Percentiles rank a stretch among this genome's conserved stretches.
Evolutionary conservation across 2,113 vertebrate genomes (phyloP).

Genomic region (Oreochromis tanganicae): DNA sequence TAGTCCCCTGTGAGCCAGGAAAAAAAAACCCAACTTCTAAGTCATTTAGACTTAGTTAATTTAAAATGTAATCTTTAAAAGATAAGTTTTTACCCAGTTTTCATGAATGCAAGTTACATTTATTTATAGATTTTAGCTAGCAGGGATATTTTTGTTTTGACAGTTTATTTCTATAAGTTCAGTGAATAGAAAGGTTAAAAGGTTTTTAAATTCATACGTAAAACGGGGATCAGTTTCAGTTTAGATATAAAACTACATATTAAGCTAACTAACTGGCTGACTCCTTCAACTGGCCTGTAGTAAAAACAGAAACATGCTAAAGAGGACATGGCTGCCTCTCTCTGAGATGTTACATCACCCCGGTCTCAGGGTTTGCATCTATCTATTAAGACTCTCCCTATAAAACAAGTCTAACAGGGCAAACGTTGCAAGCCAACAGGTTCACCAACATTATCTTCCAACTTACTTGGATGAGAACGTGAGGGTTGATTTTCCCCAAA

Average conservation of each 20-base stretch:
- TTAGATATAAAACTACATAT: neutral
- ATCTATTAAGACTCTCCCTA: neutral
- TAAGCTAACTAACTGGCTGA: neutral
- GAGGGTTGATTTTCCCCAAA: neutral
- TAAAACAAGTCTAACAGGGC: neutral
- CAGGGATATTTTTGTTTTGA: neutral
- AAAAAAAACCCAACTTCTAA: neutral
- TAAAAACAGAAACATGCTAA: neutral
- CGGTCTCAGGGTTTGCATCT: neutral
- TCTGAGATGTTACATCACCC: neutral
- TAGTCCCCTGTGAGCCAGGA: neutral
- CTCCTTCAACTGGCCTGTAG: neutral
- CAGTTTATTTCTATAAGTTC: neutral
- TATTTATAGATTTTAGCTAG: neutral
- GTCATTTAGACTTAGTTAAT: neutral
- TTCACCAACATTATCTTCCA: neutral
- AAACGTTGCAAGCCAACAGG: neutral
- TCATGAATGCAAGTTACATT: neutral
- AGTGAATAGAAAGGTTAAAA: neutral
- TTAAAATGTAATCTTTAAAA: neutral
- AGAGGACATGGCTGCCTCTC: neutral
- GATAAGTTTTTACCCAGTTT: neutral
- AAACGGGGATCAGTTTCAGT: neutral
- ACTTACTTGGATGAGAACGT: rapidly evolving
- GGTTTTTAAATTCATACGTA: neutral